These are phyloP conservation scores for Crocallis elinguaria DNA, from an alignment of 2,888 invertebrate genomes.

Conservation along the genomic window DNA sequence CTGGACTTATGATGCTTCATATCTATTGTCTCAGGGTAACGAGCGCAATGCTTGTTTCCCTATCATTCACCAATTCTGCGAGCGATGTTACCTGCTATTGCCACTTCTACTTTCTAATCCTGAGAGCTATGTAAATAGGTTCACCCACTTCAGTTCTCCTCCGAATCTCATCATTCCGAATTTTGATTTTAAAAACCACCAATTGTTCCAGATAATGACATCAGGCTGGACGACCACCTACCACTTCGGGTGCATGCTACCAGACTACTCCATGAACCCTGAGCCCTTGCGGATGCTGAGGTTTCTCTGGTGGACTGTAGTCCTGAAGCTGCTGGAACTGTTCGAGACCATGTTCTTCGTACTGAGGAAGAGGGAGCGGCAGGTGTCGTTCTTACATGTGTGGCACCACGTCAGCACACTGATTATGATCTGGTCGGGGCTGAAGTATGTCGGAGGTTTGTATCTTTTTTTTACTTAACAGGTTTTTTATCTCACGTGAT, in stretches of 20 bases:
- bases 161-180: no score
- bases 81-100: no score
- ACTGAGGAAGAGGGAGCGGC: conserved; percentile 88
- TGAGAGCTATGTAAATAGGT: no score
- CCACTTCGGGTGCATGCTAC: conserved; percentile 87
- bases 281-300: conserved; percentile 84
- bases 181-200: neutral
- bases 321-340: conserved; percentile 87
- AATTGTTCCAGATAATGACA: conserved; percentile 82
- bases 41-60: no score
- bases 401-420: conserved; percentile 89
- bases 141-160: no score
- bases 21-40: no score
- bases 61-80: no score
- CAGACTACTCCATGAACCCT: conserved; percentile 88
- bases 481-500: neutral
- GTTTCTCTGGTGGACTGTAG: conserved; percentile 86
- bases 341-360: conserved; percentile 89
- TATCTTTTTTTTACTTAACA: neutral
- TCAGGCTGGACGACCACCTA: conserved; percentile 87
- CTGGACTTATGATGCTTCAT: no score
- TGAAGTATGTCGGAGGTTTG: conserved; percentile 88
- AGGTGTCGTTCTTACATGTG: conserved; percentile 89
- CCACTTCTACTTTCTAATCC: no score
- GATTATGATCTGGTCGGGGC: conserved; percentile 84